These are phyloP conservation scores for Dioctria linearis DNA, from an alignment of 2,888 invertebrate genomes.

Conservation along the genomic window DNA sequence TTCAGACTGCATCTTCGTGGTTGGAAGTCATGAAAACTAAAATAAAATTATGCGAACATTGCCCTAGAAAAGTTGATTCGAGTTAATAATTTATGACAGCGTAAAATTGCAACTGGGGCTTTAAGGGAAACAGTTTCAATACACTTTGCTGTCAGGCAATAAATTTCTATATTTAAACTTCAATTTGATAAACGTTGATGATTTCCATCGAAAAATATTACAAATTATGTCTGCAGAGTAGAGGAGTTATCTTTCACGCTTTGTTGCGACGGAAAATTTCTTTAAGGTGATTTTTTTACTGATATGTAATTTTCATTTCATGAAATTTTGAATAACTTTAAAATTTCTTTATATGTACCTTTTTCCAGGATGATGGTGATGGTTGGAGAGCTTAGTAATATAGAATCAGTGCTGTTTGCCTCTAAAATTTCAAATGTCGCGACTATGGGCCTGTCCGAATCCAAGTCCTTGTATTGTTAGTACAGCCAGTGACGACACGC, in stretches of 20 bases:
- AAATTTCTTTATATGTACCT: too few relatives aligned
- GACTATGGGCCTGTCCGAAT: too few relatives aligned
- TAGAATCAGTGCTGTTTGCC: too few relatives aligned
- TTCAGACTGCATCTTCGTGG: slow-evolving; percentile 29
- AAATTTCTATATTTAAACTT: slow-evolving; percentile 32
- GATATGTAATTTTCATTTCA: not conserved
- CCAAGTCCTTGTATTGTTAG: too few relatives aligned
- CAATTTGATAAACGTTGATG: slow-evolving; percentile 29
- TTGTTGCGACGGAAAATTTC: slow-evolving; percentile 18
- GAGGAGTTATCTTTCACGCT: slow-evolving; percentile 17
- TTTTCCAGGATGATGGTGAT: too few relatives aligned
- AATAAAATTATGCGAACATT: slow-evolving; percentile 29
- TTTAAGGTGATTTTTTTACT: not conserved
- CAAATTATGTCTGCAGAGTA: not conserved
- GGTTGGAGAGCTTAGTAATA: too few relatives aligned
- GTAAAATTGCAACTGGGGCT: slow-evolving; percentile 16
- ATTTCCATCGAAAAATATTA: slow-evolving; percentile 10
- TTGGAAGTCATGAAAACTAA: slow-evolving; percentile 14
- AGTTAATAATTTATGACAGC: slow-evolving; percentile 47
- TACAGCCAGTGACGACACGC: too few relatives aligned
- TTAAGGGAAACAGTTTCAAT: not conserved
- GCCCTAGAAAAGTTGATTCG: slow-evolving; percentile 10
- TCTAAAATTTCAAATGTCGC: too few relatives aligned
- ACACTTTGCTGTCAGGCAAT: slow-evolving; percentile 24
- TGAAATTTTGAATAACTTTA: not conserved